A percentile compares a stretch with the other conserved stretches of the same genome.
phyloP scores from a whole-genome alignment of 2,113 vertebrate species.

The Amblyornis subalaris region DNA sequence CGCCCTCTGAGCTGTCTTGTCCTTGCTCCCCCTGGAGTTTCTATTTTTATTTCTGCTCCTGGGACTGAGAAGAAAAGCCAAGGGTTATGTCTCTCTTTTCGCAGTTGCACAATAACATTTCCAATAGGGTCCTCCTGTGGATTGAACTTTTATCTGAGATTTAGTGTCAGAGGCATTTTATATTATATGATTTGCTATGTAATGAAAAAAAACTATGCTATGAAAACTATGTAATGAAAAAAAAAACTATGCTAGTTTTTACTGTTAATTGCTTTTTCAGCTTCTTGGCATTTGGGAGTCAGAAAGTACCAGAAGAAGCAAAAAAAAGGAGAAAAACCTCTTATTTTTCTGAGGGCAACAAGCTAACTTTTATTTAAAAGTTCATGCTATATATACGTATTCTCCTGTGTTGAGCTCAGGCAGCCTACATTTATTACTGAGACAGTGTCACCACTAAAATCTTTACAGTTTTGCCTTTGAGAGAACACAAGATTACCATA shows the following conservation, averaged over 20 bases:
- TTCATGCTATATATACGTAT: not conserved
- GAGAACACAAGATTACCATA: not conserved
- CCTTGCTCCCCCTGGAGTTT: not conserved
- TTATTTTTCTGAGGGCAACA: not conserved
- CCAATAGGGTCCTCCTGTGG: not conserved
- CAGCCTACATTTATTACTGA: constrained; percentile 16
- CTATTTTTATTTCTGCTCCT: constrained; percentile 1
- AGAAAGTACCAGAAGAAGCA: not conserved
- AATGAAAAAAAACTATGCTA: too few relatives aligned
- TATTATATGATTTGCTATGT: not conserved
- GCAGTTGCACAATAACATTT: not conserved
- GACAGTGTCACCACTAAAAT: constrained; percentile 16
- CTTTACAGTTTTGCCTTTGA: constrained; percentile 32
- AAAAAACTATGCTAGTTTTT: too few relatives aligned
- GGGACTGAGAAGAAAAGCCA: not conserved
- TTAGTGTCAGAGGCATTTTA: not conserved
- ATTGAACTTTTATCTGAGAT: not conserved
- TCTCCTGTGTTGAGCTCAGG: not conserved
- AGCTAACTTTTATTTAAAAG: not conserved
- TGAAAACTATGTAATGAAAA: not conserved
- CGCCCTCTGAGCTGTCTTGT: not conserved
- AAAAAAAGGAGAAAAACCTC: not conserved
- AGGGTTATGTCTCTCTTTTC: not conserved
- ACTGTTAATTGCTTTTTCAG: not conserved
- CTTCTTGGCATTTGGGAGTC: not conserved